phyloP scores from a whole-genome alignment of 1,140 invertebrate genomes.

The Stegodyphus mimosarum region DNA sequence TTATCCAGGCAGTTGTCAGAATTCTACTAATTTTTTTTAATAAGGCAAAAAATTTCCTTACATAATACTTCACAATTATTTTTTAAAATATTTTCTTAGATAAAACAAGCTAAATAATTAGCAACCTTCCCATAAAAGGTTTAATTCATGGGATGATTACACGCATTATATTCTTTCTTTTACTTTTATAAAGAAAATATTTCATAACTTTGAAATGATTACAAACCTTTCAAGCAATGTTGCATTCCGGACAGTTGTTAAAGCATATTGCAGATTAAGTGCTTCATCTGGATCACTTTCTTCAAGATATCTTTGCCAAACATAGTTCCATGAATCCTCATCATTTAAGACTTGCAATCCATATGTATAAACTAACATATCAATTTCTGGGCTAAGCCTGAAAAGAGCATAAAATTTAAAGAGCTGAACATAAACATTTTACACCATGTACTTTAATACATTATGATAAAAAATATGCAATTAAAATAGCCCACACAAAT shows the following conservation, averaged over 20 bases:
- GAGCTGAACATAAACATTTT: background rate
- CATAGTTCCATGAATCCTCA: constrained; percentile 76
- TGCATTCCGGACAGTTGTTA: constrained; percentile 69
- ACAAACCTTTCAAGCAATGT: constrained; percentile 25
- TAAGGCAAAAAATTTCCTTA: too few relatives aligned
- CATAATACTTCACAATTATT: background rate
- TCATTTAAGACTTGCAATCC: constrained; percentile 71
- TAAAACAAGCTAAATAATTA: background rate
- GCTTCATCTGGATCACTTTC: constrained; percentile 85
- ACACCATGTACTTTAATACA: background rate
- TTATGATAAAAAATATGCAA: background rate
- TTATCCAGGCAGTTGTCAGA: too few relatives aligned
- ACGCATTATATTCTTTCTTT: background rate
- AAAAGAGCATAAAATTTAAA: background rate
- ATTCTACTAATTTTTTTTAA: too few relatives aligned
- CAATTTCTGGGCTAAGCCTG: constrained; percentile 73
- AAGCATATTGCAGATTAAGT: constrained; percentile 76
- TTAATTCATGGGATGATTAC: background rate
- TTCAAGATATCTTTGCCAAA: constrained; percentile 79
- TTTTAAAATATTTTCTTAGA: too few relatives aligned
- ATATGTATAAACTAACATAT: constrained; percentile 71
- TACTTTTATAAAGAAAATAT: background rate
- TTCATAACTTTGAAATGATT: background rate
- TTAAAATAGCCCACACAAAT: background rate
- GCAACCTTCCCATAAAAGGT: background rate